Conservation (phyloP, 2,888 invertebrate species). For the Ecliptopera silaceata region DNA sequence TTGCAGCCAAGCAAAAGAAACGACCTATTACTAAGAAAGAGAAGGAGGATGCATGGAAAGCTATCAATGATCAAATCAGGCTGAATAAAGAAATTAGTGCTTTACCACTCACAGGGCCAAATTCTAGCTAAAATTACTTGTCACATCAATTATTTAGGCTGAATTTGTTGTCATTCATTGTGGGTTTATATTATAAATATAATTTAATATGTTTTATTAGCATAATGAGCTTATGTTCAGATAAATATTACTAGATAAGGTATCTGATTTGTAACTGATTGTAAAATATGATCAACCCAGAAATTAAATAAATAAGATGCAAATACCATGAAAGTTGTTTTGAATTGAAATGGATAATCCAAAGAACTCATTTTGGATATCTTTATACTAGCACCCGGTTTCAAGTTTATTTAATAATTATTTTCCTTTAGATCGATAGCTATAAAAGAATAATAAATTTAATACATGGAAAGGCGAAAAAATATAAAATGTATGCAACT, state of each 20-base stretch:
- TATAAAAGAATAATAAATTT: no score
- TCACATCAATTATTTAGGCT: neutral
- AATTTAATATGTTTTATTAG: no score
- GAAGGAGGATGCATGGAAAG: slow-evolving; percentile 89
- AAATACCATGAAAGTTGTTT: neutral
- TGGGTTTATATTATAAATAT: neutral
- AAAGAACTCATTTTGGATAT: no score
- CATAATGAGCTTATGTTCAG: no score
- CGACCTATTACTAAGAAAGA: slow-evolving; percentile 90
- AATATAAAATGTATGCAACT: no score
- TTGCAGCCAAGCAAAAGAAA: slow-evolving; percentile 91
- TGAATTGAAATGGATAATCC: no score
- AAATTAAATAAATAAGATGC: neutral
- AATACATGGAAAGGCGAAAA: no score
- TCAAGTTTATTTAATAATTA: no score
- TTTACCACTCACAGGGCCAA: slow-evolving; percentile 76
- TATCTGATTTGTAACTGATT: neutral
- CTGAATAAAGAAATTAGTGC: slow-evolving; percentile 79
- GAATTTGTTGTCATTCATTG: neutral
- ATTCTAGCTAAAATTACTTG: slow-evolving; percentile 51
- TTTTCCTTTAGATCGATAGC: no score
- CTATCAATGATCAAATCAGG: slow-evolving; percentile 86
- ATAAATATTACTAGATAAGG: neutral
- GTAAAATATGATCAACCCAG: neutral
- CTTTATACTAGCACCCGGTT: no score